A percentile compares a stretch with the other conserved stretches of the same genome.
Conservation (phyloP, 2,888 invertebrate genomes). For the Shargacucullia verbasci region DNA sequence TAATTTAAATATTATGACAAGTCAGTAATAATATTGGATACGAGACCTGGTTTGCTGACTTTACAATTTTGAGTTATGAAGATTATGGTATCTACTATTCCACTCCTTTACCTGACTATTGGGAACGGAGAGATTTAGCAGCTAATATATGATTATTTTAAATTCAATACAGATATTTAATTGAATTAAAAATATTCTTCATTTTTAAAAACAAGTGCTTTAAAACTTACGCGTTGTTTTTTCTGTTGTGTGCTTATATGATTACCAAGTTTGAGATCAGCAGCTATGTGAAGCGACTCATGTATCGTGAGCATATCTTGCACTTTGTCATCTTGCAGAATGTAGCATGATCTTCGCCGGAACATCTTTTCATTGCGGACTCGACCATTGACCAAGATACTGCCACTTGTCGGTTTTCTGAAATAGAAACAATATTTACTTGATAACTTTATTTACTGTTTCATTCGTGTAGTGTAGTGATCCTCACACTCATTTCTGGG, state of each 20-base stretch:
- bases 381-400: slow-evolving; percentile 92
- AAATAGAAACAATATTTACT: slow-evolving; percentile 46
- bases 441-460: no score
- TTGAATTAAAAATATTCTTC: no score
- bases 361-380: slow-evolving; percentile 91
- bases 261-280: slow-evolving; percentile 94
- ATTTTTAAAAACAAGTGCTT: no score
- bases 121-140: no score
- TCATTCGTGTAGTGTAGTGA: no score
- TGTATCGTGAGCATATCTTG: slow-evolving; percentile 95
- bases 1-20: no score
- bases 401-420: slow-evolving; percentile 89
- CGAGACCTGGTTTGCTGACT: no score
- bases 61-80: no score
- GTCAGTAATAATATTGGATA: no score
- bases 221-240: slow-evolving; percentile 89
- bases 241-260: slow-evolving; percentile 90
- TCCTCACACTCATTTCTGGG: no score
- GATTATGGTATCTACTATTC: no score
- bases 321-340: slow-evolving; percentile 95
- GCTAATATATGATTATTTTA: slow-evolving; percentile 14
- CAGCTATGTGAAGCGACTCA: slow-evolving; percentile 96
- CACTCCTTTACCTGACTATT: no score
- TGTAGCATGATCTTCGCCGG: slow-evolving; percentile 94
- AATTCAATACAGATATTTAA: slow-evolving; percentile 10